Evolutionary conservation across 2,888 invertebrate genomes (phyloP).

Genomic region (Athalia rosae): DNA sequence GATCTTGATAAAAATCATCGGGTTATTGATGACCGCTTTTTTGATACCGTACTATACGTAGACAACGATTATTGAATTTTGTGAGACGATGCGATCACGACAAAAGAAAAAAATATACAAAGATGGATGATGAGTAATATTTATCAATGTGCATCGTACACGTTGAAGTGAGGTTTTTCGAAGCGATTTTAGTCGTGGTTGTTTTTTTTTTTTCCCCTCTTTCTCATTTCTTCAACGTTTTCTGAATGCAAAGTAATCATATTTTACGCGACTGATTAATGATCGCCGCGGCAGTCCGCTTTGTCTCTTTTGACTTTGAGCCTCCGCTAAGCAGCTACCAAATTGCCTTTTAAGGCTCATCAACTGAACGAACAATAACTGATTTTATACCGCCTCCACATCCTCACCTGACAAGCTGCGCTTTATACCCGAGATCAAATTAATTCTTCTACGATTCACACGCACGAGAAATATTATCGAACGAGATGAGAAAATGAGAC

Average conservation of each 20-base stretch:
- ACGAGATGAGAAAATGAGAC: not conserved
- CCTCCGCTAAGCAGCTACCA: conserved; percentile 42
- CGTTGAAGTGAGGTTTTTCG: too few relatives aligned
- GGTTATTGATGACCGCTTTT: too few relatives aligned
- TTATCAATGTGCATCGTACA: too few relatives aligned
- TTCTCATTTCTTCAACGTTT: not conserved
- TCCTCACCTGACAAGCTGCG: conserved; percentile 1
- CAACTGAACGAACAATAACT: conserved; percentile 39
- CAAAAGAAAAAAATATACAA: too few relatives aligned
- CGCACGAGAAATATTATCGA: not conserved
- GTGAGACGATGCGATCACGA: too few relatives aligned
- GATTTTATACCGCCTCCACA: conserved; percentile 24
- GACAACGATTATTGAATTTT: too few relatives aligned
- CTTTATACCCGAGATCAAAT: conserved; percentile 19
- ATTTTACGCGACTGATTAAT: conserved; percentile 39
- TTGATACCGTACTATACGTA: too few relatives aligned
- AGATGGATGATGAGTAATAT: too few relatives aligned
- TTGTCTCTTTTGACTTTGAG: conserved; percentile 36
- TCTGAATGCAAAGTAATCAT: conserved; percentile 15
- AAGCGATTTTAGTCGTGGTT: too few relatives aligned
- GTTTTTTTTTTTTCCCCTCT: too few relatives aligned
- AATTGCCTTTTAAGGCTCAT: conserved; percentile 40
- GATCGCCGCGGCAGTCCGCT: conserved; percentile 7
- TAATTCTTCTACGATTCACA: conserved; percentile 10
- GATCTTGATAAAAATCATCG: too few relatives aligned